Evolutionary conservation across 2,797 vertebrate species (phyloP).

Genomic region (Triplophysa yarkandensis): DNA sequence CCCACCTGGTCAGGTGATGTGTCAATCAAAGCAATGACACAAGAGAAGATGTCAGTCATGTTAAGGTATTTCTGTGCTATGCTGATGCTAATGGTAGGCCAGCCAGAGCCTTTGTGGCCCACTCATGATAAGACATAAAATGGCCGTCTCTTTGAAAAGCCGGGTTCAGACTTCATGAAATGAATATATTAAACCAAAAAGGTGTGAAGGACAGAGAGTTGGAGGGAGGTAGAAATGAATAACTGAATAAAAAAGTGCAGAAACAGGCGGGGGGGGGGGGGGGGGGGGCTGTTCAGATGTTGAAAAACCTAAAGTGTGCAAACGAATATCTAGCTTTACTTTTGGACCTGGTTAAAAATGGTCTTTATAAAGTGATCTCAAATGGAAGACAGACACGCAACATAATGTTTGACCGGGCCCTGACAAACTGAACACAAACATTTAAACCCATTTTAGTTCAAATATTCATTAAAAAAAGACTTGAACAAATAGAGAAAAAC

Average conservation of each 20-base stretch:
- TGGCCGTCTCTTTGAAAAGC: constrained; percentile 55
- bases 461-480: no score
- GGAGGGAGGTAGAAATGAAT: constrained; percentile 39
- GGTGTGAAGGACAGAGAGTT: constrained; percentile 56
- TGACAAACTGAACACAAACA: no score
- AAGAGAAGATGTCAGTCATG: constrained; percentile 56
- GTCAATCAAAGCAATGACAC: constrained; percentile 61
- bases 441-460: no score
- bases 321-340: constrained; percentile 38
- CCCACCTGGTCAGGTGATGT: constrained; percentile 61
- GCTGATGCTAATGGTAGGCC: constrained; percentile 57
- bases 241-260: constrained; percentile 49
- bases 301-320: constrained; percentile 39
- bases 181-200: constrained; percentile 59
- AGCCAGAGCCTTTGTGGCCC: constrained; percentile 59
- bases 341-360: constrained; percentile 41
- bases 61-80: constrained; percentile 57
- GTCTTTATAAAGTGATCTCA: constrained; percentile 31
- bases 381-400: constrained; percentile 48
- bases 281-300: constrained; percentile 44
- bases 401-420: no score
- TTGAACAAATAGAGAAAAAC: no score
- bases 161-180: constrained; percentile 54
- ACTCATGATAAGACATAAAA: constrained; percentile 61
- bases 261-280: constrained; percentile 30